These are phyloP conservation scores for Poicephalus meyeri DNA, from an alignment of 2,113 vertebrate genomes.

Conservation along the genomic window DNA sequence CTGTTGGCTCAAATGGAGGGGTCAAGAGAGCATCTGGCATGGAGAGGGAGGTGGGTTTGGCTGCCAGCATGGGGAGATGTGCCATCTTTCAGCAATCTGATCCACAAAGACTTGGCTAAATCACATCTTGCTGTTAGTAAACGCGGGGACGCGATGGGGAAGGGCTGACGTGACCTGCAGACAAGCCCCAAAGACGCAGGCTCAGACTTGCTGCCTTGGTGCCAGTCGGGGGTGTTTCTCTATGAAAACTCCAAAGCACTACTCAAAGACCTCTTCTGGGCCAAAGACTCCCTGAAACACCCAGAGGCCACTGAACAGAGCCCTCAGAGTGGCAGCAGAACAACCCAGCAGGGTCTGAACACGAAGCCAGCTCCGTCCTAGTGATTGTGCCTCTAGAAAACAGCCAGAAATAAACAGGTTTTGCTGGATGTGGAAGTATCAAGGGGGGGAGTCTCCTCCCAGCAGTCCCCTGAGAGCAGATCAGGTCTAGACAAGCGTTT, in stretches of 20 bases:
- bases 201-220: background rate
- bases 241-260: fast-evolving
- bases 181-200: background rate
- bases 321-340: fast-evolving
- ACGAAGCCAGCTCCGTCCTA: too few relatives aligned
- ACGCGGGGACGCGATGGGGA: fast-evolving
- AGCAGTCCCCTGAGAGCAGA: fast-evolving
- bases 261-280: background rate
- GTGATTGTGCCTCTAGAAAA: fast-evolving
- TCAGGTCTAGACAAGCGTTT: background rate
- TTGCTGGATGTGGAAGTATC: background rate
- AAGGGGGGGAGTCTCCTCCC: background rate
- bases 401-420: background rate
- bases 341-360: background rate
- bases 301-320: fast-evolving
- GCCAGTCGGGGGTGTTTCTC: background rate
- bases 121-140: background rate
- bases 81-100: background rate
- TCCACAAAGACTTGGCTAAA: background rate
- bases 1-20: background rate
- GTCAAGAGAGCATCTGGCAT: background rate
- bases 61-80: background rate
- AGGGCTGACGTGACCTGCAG: background rate
- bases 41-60: background rate
- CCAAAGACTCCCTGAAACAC: too few relatives aligned